These are phyloP conservation scores for Gnathonemus longibarbis DNA, from an alignment of 2,113 vertebrate genomes.

Conservation along the genomic window DNA sequence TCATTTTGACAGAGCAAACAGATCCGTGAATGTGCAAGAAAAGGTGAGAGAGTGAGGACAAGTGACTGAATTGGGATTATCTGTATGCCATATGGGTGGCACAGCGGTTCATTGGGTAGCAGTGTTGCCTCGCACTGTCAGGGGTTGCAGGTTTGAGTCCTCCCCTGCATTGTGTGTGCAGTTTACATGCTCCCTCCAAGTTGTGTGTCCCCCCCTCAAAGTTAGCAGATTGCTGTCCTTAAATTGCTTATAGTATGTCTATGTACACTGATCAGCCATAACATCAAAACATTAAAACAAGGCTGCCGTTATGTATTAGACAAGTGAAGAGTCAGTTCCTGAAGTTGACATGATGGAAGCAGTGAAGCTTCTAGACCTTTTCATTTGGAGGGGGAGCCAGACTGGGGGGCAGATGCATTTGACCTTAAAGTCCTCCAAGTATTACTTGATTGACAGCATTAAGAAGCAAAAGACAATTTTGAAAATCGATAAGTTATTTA, in stretches of 20 bases:
- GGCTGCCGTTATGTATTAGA: not conserved
- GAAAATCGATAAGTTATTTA: too few relatives aligned
- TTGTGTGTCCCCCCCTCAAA: not conserved
- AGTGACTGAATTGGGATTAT: not conserved
- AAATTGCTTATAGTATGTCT: not conserved
- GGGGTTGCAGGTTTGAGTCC: not conserved
- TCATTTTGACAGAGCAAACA: not conserved
- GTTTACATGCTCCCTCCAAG: not conserved
- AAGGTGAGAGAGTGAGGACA: not conserved
- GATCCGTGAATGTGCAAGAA: not conserved
- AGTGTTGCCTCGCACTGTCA: not conserved
- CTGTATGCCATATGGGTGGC: not conserved
- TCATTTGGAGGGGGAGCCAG: too few relatives aligned
- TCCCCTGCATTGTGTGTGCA: not conserved
- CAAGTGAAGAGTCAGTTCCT: not conserved
- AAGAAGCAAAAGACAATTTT: too few relatives aligned
- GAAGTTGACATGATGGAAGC: not conserved
- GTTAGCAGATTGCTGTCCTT: not conserved
- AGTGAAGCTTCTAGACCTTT: not conserved
- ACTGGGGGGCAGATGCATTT: too few relatives aligned
- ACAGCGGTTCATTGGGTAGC: not conserved
- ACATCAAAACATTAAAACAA: not conserved
- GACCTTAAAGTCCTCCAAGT: too few relatives aligned
- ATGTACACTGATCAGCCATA: not conserved
- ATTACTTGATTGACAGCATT: too few relatives aligned